Base-by-base conservation (phyloP, 2,888 invertebrate genomes). In the Seladonia tumulorum region DNA sequence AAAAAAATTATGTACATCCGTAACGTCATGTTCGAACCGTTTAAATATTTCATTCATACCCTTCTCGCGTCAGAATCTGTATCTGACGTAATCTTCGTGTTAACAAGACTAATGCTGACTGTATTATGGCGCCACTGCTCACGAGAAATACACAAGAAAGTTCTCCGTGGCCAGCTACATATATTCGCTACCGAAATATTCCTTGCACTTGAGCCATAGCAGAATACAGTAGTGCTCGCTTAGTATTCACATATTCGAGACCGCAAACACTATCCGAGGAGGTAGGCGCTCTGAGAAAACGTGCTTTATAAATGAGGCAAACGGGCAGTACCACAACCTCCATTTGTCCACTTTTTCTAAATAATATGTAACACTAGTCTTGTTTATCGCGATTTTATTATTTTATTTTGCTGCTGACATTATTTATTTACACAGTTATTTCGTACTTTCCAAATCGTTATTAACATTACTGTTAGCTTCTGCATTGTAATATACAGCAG, bases 171-270 rank as follows among this genome's bases (percentile, higher is more conserved):
- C 57, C 12, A n/a, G 57, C 22, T 12, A n/a, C 7, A n/a, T n/a
- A 57, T 57, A 57, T n/a, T 57, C 57, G n/a, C n/a, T 57, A n/a
- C 57, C 57, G n/a, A n/a, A 57, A 57, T n/a, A n/a, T 57, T 25
- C 22, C 57, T 57, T 25, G n/a, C 57, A n/a, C 57, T 25, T n/a
- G 57, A 57, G 57, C n/a, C n/a, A 25, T 57, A 57, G n/a, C n/a
- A 25, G 57, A 25, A 25, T 57, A 12, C 57, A 57, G 57, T n/a
- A 57, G 57, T 57, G 57, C 57, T 57, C 25, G 12, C 57, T 57
- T 57, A 25, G 57, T 57, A 57, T 57, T 57, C 57, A 57, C 57
- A 57, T 57, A 57, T 57, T 57, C 57, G 57, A 25, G 57, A n/a
- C 57, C n/a, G 57, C 57, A 57, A 57, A 57, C 57, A 57, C n/a